Base-by-base conservation (phyloP, 2,797 vertebrate species). In the Thunnus albacares region DNA sequence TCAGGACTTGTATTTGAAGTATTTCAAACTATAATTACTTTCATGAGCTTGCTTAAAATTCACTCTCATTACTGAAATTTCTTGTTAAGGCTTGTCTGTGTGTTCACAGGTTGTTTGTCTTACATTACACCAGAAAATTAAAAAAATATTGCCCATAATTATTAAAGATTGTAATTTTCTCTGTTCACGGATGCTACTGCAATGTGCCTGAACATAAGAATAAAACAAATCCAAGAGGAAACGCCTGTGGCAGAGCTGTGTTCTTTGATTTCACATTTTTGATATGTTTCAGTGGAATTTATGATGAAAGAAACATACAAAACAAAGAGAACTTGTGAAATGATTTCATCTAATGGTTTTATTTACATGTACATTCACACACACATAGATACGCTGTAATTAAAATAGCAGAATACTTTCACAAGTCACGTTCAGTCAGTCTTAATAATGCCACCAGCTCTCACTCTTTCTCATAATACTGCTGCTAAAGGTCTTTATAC, bases 1-100 rank as follows among this genome's bases (percentile, higher is more conserved):
- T 69, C 62, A 43, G 17, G 18, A 33, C 52, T 79, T 35, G 22
- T 47, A 47, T 76, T 26, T 70, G 35, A 53, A 56, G 33, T 59
- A 35, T 61, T 60, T 70, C 28, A 24, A 6, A 0, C 35, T 57
- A 17, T 71, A 80, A 81, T 88, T 83, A 74, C 43, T 60, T 84
- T 78, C 45, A 65, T 82, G 64, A 59, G 57, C 58, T 64, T 66
- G 55, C 47, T 80, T 80, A 70, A 66, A 77, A 88, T 82, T 75
- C 70, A 72, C 59, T 15, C 58, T 85, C 70, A 47, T 85, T 71
- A 81, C 77, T 79, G 20, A 43, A 22, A 58, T 55, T 70, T 58
- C 61, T 59, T 66, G 63, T 77, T 62, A 49, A 14, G 57, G 58
- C 81, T 83, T 61, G 76, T 78, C 85, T 82, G 57, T 45, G 30